Percentiles rank a stretch among this genome's conserved stretches.
Evolutionary conservation across 1,140 invertebrate genomes (phyloP).

Genomic region (Neodiprion fabricii): DNA sequence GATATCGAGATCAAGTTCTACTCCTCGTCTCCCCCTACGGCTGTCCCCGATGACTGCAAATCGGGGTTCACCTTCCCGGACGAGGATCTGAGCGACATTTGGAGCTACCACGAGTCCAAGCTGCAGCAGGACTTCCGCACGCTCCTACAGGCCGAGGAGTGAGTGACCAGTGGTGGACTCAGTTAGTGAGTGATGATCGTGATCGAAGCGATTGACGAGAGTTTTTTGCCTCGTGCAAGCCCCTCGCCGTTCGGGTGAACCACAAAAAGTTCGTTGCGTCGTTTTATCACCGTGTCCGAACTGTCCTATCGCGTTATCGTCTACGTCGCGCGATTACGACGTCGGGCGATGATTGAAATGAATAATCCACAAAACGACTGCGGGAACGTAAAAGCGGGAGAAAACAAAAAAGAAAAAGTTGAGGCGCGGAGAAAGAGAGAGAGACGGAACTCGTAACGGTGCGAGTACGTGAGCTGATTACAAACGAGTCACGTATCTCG

Average conservation of each 20-base stretch:
- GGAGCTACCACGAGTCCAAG: conserved; percentile 59
- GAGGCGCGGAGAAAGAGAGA: conserved; percentile 17
- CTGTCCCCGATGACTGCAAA: conserved; percentile 33
- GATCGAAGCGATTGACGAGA: not conserved
- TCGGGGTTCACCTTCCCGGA: conserved; percentile 36
- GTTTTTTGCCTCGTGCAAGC: too few relatives aligned
- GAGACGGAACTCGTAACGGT: conserved; percentile 19
- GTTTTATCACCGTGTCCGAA: too few relatives aligned
- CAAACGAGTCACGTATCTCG: conserved; percentile 4
- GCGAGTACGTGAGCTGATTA: conserved; percentile 13
- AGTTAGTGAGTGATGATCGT: not conserved
- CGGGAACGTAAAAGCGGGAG: conserved; percentile 12
- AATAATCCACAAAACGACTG: not conserved
- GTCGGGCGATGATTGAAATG: not conserved
- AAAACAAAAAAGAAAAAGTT: conserved; percentile 19
- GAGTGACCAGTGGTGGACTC: conserved; percentile 23
- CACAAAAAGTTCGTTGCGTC: too few relatives aligned
- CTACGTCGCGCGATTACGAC: not conserved
- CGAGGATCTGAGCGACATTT: conserved; percentile 54
- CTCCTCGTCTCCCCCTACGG: conserved; percentile 61
- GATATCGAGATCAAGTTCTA: conserved; percentile 82
- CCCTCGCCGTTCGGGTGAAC: too few relatives aligned
- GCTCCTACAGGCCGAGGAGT: conserved; percentile 56
- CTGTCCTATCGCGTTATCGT: not conserved
- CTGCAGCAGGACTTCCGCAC: conserved; percentile 57